Evolutionary conservation across 2,888 invertebrate species (phyloP), one percentile per base, ranked within the genome.

Genomic region (Dendrolimus houi): DNA sequence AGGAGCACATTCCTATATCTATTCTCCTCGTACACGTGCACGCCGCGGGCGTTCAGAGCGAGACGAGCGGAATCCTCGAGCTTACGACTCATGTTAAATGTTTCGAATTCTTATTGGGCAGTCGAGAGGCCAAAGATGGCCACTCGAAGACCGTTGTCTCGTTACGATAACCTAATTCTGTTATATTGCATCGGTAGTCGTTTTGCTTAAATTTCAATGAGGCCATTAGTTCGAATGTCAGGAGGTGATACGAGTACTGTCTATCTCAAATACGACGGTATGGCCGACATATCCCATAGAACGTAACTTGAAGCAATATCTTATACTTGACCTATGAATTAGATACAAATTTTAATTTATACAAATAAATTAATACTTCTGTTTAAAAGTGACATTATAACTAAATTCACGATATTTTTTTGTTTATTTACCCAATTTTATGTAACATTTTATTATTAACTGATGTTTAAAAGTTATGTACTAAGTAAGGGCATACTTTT

Each of bases 151-250:
- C 82, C 83, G 85, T 87, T 85, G 84, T 85, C 80, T 84, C 79
- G 87, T 84, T 85, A 85, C 86, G 81, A 84, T 90, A 88, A 87
- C 89, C 89, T 83, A 88, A 87, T 89, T 89, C 85, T 72, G 77
- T 84, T 81, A 79, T 79, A 86, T 87, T 85, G 83, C 74, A 75
- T 80, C 75, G 80, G 75, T 76, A 78, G 81, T 83, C 72, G 79
- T 81, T 85, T 75, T 81, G 82, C 75, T 87, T 83, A 80, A 82
- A 84, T 87, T 85, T 87, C 85, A 87, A 88, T 87, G 85, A 82
- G 73, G 77, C 82, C 83, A 87, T 89, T 87, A 87, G 84, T 84
- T 84, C 81, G 85, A 87, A 87, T 85, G 87, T 86, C 84, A 86
- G 79, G 75, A 85, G 83, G 83, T 77, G 83, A 83, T 78, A 77